A percentile compares a stretch with the other conserved stretches of the same genome.
These are phyloP conservation scores for Leucophora obtusa DNA, from an alignment of 2,888 invertebrate species.

Conservation along the genomic window DNA sequence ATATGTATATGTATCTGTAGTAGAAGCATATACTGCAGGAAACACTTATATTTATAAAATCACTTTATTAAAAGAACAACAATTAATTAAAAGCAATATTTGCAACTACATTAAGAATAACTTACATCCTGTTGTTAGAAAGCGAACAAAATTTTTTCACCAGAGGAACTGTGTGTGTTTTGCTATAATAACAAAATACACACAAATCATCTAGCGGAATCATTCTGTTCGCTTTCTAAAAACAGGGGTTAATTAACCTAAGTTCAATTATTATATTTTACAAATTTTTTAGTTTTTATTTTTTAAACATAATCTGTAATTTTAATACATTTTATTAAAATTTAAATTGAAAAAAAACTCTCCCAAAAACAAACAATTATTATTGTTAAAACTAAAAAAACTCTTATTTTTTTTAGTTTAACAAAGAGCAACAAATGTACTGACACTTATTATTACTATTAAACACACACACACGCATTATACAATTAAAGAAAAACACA, in stretches of 20 bases:
- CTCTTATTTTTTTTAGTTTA: conserved; percentile 45
- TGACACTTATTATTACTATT: conserved; percentile 61
- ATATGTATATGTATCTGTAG: conserved; percentile 22
- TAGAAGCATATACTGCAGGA: conserved; percentile 35
- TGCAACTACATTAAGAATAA: conserved; percentile 43
- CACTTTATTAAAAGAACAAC: conserved; percentile 21
- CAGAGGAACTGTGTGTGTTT: too few species aligned
- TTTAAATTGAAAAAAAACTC: neutral
- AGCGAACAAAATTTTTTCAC: too few species aligned
- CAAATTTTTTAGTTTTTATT: neutral
- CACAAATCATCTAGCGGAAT: too few species aligned
- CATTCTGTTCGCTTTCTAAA: neutral
- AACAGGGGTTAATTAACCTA: neutral
- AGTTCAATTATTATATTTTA: conserved; percentile 37
- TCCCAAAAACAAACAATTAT: conserved; percentile 12
- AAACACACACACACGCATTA: conserved; percentile 37
- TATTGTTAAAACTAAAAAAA: conserved; percentile 25
- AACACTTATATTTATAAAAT: conserved; percentile 32
- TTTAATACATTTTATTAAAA: neutral
- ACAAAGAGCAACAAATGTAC: conserved; percentile 47
- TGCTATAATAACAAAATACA: too few species aligned
- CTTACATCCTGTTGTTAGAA: too few species aligned
- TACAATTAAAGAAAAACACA: conserved; percentile 1
- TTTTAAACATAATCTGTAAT: neutral
- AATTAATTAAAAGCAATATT: conserved; percentile 55